These are phyloP conservation scores for Corapipo altera DNA, from an alignment of 2,113 vertebrate species.

Conservation along the genomic window DNA sequence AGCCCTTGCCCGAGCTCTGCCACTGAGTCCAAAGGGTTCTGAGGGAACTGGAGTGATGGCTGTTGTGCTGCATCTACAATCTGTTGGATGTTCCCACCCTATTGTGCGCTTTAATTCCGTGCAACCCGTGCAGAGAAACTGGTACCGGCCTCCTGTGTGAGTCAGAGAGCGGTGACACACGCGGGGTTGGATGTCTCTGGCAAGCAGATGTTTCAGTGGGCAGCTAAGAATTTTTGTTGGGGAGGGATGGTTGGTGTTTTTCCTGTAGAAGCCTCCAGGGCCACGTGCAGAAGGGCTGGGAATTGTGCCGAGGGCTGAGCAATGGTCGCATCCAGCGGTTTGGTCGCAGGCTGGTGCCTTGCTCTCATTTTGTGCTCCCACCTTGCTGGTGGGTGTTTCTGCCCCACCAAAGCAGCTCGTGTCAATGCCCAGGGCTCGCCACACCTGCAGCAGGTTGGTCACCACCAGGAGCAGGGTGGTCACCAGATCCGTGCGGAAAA, in stretches of 20 bases:
- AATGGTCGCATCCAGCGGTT: rapidly evolving
- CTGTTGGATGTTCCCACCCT: background rate
- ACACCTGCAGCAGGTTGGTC: background rate
- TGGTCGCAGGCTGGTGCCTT: background rate
- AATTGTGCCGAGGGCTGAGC: background rate
- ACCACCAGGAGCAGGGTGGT: background rate
- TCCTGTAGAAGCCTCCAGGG: background rate
- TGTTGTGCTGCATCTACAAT: background rate
- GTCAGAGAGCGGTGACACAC: background rate
- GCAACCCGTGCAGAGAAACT: background rate
- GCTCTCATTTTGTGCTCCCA: background rate
- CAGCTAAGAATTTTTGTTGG: background rate
- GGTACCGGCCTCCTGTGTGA: background rate
- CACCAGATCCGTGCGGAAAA: rapidly evolving
- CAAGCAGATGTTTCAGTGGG: constrained; percentile 28
- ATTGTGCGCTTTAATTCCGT: background rate
- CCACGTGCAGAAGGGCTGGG: background rate
- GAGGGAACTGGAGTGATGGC: background rate
- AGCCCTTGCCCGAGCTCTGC: background rate
- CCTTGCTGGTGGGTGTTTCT: background rate
- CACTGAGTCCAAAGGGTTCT: rapidly evolving
- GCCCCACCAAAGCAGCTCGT: background rate
- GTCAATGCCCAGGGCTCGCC: rapidly evolving
- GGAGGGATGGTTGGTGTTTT: background rate
- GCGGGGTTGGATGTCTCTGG: background rate